These are phyloP conservation scores for Pheosia tremula DNA, from an alignment of 2,888 invertebrate genomes.

Conservation along the genomic window DNA sequence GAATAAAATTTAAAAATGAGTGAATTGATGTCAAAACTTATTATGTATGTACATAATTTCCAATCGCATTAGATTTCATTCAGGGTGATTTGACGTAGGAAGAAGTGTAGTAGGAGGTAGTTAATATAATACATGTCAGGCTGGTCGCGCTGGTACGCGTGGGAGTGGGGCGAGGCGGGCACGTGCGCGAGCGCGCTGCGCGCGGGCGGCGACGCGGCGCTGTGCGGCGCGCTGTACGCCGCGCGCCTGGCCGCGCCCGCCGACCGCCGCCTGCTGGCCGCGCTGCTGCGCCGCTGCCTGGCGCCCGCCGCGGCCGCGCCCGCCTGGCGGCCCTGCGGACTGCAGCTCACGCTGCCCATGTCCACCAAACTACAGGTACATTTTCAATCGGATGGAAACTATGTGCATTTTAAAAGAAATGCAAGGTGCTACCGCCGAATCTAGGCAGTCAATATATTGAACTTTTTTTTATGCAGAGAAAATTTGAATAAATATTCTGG, in stretches of 20 bases:
- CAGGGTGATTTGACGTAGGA: no score
- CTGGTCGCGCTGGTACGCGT: slow-evolving; percentile 75
- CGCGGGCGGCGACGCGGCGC: slow-evolving; percentile 35
- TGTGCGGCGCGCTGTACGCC: slow-evolving; percentile 58
- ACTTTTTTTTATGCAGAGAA: no score
- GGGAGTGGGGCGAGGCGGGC: slow-evolving; percentile 76
- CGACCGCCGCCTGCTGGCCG: slow-evolving; percentile 61
- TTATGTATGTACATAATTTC: no score
- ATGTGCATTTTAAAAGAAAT: no score
- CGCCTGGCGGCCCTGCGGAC: slow-evolving; percentile 35
- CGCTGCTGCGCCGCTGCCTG: slow-evolving; percentile 57
- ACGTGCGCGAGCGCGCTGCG: slow-evolving; percentile 48
- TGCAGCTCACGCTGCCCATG: slow-evolving; percentile 45
- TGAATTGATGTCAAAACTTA: no score
- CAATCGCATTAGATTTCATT: no score
- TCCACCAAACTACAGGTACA: slow-evolving; percentile 17
- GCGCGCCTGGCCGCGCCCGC: slow-evolving; percentile 49
- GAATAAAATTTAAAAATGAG: no score
- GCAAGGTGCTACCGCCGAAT: no score
- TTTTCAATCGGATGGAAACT: no score
- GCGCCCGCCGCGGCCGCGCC: slow-evolving; percentile 58
- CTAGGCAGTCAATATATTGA: no score
- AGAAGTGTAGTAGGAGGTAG: no score
- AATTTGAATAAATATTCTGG: no score
- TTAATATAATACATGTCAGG: slow-evolving; percentile 46